Base-by-base conservation (phyloP, 1,140 invertebrate genomes). In the Copidosoma floridanum region DNA sequence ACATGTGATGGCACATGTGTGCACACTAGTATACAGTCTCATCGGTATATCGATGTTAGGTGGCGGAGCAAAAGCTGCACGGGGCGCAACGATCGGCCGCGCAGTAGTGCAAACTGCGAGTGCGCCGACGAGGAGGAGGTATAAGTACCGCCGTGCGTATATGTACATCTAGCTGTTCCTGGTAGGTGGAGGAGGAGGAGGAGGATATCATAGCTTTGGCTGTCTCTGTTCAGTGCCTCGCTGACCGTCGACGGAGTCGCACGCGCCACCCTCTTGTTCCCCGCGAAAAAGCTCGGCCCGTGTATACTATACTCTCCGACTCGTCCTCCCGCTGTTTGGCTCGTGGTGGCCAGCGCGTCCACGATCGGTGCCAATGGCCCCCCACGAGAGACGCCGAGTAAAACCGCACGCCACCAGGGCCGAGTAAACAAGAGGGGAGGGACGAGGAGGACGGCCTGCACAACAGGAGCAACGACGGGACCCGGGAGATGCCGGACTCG, bases 171-270 rank as follows among this genome's bases (percentile, higher is more conserved):
- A n/a, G n/a, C n/a, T n/a, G n/a, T n/a, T n/a, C n/a, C n/a, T n/a
- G n/a, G n/a, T n/a, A 12, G 6, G 29, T 32, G 29, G 29, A 32
- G 29, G 6, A 12, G 29, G 6, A 6, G 29, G 29, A 32, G 6
- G 29, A 6, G 29, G 29, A 6, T 32, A 0, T 6, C 12, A 12
- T 12, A 8, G 29, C 29, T 57, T 10, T 24, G 14, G 47, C 47
- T 50, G 48, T 32, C 18, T 46, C 43, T 47, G 12, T 38, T 16
- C 37, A 61, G 58, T 61, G 58, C 51, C 58, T 61, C 58, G 53
- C 51, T 52, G 52, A 61, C 44, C 52, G 58, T 32, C 58, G 52
- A 14, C 37, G 16, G 50, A 60, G 24, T 35, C 16, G 47, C 37
- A 58, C 56, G 38, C 56, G 43, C 32, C 46, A 23, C 8, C 21